phyloP scores from a whole-genome alignment of 2,888 invertebrate genomes.

The Germaria angustata region DNA sequence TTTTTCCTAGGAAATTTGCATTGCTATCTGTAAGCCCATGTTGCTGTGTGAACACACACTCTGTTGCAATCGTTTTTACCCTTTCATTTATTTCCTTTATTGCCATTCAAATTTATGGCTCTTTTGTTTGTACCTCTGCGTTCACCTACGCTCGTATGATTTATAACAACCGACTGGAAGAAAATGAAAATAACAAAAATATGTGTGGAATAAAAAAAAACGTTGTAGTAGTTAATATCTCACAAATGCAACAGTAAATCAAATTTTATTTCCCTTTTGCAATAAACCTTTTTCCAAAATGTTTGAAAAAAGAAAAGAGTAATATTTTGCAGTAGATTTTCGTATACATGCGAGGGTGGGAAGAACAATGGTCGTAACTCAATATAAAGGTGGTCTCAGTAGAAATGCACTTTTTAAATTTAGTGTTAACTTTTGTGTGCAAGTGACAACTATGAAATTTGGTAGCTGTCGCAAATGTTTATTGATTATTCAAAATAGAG shows the following conservation, averaged over 20 bases:
- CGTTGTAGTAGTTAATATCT: constrained; percentile 65
- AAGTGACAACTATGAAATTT: no score
- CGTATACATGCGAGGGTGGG: neutral
- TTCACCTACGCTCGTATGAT: constrained; percentile 54
- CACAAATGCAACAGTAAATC: constrained; percentile 75
- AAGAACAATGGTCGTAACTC: neutral
- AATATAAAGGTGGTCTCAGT: no score
- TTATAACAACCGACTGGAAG: constrained; percentile 39
- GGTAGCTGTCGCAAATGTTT: no score
- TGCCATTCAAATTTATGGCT: constrained; percentile 52
- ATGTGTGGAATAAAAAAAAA: neutral
- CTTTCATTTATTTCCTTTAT: constrained; percentile 43
- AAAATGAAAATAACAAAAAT: constrained; percentile 27
- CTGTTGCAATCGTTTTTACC: constrained; percentile 35
- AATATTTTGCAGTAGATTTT: neutral
- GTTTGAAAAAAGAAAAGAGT: constrained; percentile 2
- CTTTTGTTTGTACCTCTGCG: constrained; percentile 55
- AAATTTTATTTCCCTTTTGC: constrained; percentile 78
- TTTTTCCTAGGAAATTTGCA: constrained; percentile 47
- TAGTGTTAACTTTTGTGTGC: no score
- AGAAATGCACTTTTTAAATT: no score
- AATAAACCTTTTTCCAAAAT: constrained; percentile 53
- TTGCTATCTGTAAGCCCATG: constrained; percentile 39
- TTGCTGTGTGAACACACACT: constrained; percentile 26
- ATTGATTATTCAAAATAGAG: no score